A percentile compares a stretch with the other conserved stretches of the same genome.
These are phyloP conservation scores for Chaenodraco wilsoni DNA, from an alignment of 2,797 vertebrate genomes.

Conservation along the genomic window DNA sequence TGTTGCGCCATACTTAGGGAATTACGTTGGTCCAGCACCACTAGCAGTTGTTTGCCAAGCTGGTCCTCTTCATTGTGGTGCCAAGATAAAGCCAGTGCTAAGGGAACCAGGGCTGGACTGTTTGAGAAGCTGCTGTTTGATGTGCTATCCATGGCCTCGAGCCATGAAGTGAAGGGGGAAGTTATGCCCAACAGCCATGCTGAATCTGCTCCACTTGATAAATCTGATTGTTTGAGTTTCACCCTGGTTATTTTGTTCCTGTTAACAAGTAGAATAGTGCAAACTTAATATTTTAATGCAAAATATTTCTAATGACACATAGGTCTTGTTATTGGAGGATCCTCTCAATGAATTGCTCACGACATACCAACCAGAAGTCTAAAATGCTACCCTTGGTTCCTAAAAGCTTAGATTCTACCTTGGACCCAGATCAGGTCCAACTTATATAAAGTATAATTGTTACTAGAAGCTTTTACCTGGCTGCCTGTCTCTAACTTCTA, in stretches of 20 bases:
- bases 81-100: conserved; percentile 67
- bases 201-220: conserved; percentile 64
- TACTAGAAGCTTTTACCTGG: not conserved
- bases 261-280: conserved; percentile 12
- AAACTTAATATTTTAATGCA: not conserved
- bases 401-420: not conserved
- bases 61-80: conserved; percentile 66
- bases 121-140: conserved; percentile 74
- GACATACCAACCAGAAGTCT: not conserved
- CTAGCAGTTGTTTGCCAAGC: conserved; percentile 61
- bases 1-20: conserved; percentile 57
- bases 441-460: conserved; percentile 1
- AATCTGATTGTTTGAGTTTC: conserved; percentile 42
- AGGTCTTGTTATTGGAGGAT: not conserved
- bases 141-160: conserved; percentile 76
- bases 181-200: conserved; percentile 59
- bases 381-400: not conserved
- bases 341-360: not conserved
- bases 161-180: conserved; percentile 66
- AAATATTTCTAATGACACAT: not conserved
- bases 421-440: not conserved
- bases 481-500: not conserved
- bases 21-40: conserved; percentile 66
- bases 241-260: conserved; percentile 14
- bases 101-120: conserved; percentile 64